Conservation (phyloP, 2,113 vertebrate genomes). For the Eidolon helvum region DNA sequence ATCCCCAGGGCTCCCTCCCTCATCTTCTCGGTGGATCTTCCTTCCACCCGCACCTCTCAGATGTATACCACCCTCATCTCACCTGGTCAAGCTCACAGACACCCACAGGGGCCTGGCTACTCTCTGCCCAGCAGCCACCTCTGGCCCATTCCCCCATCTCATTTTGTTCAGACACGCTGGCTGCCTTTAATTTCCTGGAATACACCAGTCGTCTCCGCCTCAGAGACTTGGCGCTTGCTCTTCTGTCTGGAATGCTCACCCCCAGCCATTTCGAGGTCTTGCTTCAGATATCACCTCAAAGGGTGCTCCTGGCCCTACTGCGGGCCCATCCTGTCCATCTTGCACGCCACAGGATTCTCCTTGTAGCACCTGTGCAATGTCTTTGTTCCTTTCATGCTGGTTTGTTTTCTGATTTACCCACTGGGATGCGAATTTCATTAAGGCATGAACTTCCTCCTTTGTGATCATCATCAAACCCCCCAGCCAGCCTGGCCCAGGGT, state of each 20-base stretch:
- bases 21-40: not conserved
- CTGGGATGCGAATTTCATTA: not conserved
- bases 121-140: not conserved
- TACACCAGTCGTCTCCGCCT: not conserved
- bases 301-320: not conserved
- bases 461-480: not conserved
- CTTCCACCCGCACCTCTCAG: not conserved
- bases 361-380: accelerated
- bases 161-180: accelerated
- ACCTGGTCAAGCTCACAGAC: not conserved
- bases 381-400: not conserved
- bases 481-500: not conserved
- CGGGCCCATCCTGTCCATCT: not conserved
- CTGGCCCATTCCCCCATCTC: not conserved
- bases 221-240: not conserved
- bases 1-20: not conserved
- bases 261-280: not conserved
- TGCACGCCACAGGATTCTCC: no score
- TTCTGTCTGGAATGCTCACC: not conserved
- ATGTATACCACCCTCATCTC: not conserved
- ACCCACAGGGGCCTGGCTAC: not conserved
- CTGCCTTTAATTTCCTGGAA: not conserved
- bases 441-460: not conserved
- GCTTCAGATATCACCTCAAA: not conserved
- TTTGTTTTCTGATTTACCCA: not conserved